Evolutionary conservation across 2,888 invertebrate genomes (phyloP).

Genomic region (Malthinus flaveolus): DNA sequence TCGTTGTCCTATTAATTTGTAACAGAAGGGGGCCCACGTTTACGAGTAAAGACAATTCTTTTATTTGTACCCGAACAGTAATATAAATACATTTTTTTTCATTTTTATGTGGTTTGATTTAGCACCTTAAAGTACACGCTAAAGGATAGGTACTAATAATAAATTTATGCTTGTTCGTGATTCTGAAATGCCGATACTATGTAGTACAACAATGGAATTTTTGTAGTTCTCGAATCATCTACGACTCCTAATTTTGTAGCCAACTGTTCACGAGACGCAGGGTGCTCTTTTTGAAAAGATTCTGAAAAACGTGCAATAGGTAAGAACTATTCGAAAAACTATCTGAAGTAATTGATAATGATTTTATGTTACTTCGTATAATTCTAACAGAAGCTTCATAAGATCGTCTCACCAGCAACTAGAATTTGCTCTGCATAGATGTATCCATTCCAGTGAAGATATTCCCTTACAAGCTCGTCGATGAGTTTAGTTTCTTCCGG

Average conservation of each 20-base stretch:
- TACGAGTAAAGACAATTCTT: slow-evolving; percentile 22
- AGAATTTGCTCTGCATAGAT: slow-evolving; percentile 60
- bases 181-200: slow-evolving; percentile 51
- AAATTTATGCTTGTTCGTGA: slow-evolving; percentile 29
- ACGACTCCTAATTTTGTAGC: slow-evolving; percentile 52
- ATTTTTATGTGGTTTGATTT: slow-evolving; percentile 3
- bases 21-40: slow-evolving; percentile 14
- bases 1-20: slow-evolving; percentile 9
- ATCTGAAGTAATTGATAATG: neutral
- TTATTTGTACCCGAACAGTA: slow-evolving; percentile 29
- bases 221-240: slow-evolving; percentile 50
- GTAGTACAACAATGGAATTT: slow-evolving; percentile 53
- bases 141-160: no score
- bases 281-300: slow-evolving; percentile 47
- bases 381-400: no score
- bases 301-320: slow-evolving; percentile 35
- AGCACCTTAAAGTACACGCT: no score
- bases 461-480: slow-evolving; percentile 70
- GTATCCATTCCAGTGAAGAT: slow-evolving; percentile 72
- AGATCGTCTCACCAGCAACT: slow-evolving; percentile 42
- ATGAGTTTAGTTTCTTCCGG: slow-evolving; percentile 57
- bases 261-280: slow-evolving; percentile 46
- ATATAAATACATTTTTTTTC: slow-evolving; percentile 23
- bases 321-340: no score
- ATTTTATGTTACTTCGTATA: no score